Base-by-base conservation (phyloP, 2,888 invertebrate species). In the Oscheius sp. region DNA sequence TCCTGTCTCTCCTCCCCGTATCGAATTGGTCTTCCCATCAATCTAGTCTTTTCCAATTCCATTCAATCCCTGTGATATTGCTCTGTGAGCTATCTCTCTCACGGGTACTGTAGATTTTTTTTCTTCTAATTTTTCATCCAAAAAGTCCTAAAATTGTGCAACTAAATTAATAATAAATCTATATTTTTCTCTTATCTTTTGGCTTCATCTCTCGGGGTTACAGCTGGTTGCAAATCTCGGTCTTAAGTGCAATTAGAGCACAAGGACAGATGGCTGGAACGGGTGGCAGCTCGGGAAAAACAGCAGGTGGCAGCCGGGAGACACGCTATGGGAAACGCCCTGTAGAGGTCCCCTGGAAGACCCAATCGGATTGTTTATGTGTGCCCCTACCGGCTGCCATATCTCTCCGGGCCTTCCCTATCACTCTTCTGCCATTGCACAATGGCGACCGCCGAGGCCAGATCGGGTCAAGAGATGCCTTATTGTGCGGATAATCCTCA, bases 391-490 rank as follows among this genome's bases (percentile, higher is more conserved):
- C 20, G 31, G n/a, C 20, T 17, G 23, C 34, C 34, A 55, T 55
- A 33, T 31, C 55, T 20, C 33, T 20, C 33, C 17, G 42, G n/a
- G 42, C 15, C 17, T 15, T 33, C 55, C 42, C 34, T 58, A 58
- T 58, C 58, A 58, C 23, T 55, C 29, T 25, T 50, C 58, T 55
- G 55, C 42, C 58, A 58, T 58, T 58, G 31, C 45, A 45, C 58
- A 58, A 58, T 39, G 45, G 25, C 31, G 25, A 1, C 17, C 48
- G 48, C 33, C 12, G 64, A 50, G 64, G 50, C 34, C 48, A 64
- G 64, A 64, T 64, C 50, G 64, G 64, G 64, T 64, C 64, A 64
- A 64, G 64, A 64, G 64, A 64, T 64, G 64, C 50, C 48, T 33
- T 42, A 58, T 58, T 25, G 25, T 58, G 45, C 5, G 58, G 58